A percentile compares a stretch with the other conserved stretches of the same genome.
phyloP scores from a whole-genome alignment of 2,797 vertebrate species.

The Coregonus ussuriensis region DNA sequence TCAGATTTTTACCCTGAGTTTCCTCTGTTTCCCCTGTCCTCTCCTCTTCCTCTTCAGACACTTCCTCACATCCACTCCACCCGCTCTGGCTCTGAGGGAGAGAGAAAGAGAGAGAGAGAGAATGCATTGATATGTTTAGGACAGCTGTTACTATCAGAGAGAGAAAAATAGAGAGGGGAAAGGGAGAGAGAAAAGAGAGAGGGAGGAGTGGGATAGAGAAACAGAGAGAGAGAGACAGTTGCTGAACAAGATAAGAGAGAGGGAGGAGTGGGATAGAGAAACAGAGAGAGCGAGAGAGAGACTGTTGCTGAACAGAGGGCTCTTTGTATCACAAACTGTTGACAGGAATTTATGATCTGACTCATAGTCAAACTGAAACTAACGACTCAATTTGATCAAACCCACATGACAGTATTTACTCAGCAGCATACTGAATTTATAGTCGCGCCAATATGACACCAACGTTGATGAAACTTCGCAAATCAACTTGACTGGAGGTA shows the following conservation, averaged over 20 bases:
- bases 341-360: no score
- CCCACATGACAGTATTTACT: no score
- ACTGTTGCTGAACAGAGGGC: background rate
- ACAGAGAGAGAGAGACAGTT: background rate
- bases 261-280: background rate
- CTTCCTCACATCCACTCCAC: slow-evolving; percentile 47
- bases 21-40: slow-evolving; percentile 6
- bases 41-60: slow-evolving; percentile 58
- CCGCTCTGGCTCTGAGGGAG: slow-evolving; percentile 44
- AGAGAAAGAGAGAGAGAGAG: background rate
- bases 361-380: no score
- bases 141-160: no score
- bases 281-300: background rate
- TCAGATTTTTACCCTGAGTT: background rate
- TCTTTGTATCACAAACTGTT: background rate
- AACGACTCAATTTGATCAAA: no score
- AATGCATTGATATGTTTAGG: no score
- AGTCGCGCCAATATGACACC: no score
- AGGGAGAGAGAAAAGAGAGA: no score
- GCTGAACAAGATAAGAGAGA: background rate
- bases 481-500: no score
- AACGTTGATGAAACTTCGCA: no score
- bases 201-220: background rate
- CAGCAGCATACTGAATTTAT: no score
- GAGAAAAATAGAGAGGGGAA: no score